Base-by-base conservation (phyloP, 92 coral and sea anemone species). In the Palythoa heliodiscus region DNA sequence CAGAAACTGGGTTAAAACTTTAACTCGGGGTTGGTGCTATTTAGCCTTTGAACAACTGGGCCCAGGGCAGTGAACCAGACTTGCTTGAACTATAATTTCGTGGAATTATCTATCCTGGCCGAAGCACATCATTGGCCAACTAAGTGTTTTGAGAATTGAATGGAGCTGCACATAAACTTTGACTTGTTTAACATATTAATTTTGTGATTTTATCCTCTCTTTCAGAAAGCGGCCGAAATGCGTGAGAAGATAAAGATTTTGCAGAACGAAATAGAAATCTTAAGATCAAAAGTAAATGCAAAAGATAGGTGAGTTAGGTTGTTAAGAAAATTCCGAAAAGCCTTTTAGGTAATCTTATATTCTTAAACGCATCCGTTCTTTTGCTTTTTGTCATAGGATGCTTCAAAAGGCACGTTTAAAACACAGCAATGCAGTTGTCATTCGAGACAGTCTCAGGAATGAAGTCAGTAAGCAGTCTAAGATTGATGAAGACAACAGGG, bases 181-280 rank as follows among this genome's bases (percentile, higher is more conserved):
- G 50, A 43, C 50, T 43, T 43, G 50, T 43, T 43, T 5, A 43
- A 43, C 50, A 43, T 43, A 3, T n/a, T n/a, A 24, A 43, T 43
- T 43, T n/a, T n/a, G 69, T 4, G 23, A 17, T n/a, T 11, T n/a
- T 19, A 63, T 63, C 16, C 17, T 69, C 58, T 71, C 23, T 70
- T 71, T 54, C 87, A 97, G 99, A 97, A 95, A 93, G 99, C 99
- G 12, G 94, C 99, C 52, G 99, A 97, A 84, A 97, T 97, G 99
- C 88, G 99, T 55, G 99, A 97, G 72, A 97, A 97, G 75, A 94
- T 95, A 47, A 97, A 97, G 83, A 97, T 97, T 58, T 94, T 97
- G 60, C 99, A 97, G 73, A 97, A 97, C 74, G 99, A 97, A 90
- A 92, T 97, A 64, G 99, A 97, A 95, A 97, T 97, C 68, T 83